These are phyloP conservation scores for Athalia circularis DNA, from an alignment of 2,888 invertebrate species.

Conservation along the genomic window DNA sequence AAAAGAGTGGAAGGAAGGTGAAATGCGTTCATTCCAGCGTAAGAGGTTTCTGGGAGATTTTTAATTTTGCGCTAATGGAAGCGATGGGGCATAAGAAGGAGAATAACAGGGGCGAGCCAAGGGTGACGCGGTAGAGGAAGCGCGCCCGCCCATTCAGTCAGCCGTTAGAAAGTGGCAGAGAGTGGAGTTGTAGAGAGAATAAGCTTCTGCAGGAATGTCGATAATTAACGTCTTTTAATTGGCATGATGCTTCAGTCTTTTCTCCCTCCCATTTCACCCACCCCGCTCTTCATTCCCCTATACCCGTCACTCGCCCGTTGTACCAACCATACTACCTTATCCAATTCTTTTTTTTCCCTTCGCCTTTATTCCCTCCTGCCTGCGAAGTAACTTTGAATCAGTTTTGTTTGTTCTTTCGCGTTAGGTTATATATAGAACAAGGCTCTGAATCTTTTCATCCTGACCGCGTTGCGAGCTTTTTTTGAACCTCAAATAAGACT, in stretches of 20 bases:
- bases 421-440: background rate
- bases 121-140: conserved; percentile 39
- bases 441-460: conserved; percentile 4
- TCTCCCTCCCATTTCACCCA: background rate
- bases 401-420: conserved; percentile 48
- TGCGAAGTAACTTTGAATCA: conserved; percentile 57
- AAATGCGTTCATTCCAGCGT: conserved; percentile 37
- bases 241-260: conserved; percentile 46
- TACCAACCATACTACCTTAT: background rate
- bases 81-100: conserved; percentile 36
- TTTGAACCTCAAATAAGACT: background rate
- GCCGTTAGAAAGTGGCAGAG: conserved; percentile 52
- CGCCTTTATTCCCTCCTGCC: conserved; percentile 37
- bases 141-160: conserved; percentile 28
- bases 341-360: conserved; percentile 47
- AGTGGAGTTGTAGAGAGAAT: conserved; percentile 40
- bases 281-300: background rate
- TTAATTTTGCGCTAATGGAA: conserved; percentile 42
- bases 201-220: conserved; percentile 45
- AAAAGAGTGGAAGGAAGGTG: conserved; percentile 19
- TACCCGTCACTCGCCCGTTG: conserved; percentile 6
- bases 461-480: background rate
- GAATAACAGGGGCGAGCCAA: conserved; percentile 12
- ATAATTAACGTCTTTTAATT: conserved; percentile 53
- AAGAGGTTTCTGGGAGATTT: conserved; percentile 41